Conservation (phyloP, 2,797 vertebrate genomes). For the Erethizon dorsatum region DNA sequence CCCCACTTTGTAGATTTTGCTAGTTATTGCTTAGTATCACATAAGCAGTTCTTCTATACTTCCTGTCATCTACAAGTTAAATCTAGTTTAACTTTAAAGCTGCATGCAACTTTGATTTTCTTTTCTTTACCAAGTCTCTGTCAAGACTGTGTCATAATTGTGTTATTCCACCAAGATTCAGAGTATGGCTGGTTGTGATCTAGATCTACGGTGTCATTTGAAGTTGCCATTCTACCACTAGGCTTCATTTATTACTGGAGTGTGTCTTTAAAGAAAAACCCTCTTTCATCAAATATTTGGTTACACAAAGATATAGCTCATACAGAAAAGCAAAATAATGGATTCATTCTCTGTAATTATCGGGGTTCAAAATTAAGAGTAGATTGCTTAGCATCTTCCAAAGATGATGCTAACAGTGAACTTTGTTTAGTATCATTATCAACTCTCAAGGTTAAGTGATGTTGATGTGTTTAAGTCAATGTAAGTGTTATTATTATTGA, state of each 20-base stretch:
- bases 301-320: not conserved
- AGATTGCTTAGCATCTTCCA: not conserved
- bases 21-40: not conserved
- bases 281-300: not conserved
- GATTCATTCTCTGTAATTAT: not conserved
- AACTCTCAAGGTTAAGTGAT: not conserved
- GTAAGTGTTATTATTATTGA: not conserved
- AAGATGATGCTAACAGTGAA: not conserved
- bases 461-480: not conserved
- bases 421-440: not conserved
- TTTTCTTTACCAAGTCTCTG: not conserved
- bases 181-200: not conserved
- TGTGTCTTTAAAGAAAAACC: not conserved
- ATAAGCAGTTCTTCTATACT: not conserved
- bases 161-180: not conserved
- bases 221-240: not conserved
- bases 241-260: not conserved
- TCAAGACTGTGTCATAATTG: not conserved
- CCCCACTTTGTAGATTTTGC: not conserved
- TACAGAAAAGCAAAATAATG: not conserved
- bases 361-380: not conserved
- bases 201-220: not conserved
- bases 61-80: not conserved
- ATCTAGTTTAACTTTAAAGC: not conserved
- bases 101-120: not conserved